Evolutionary conservation across 1,140 invertebrate species (phyloP).

Genomic region (Copidosoma floridanum): DNA sequence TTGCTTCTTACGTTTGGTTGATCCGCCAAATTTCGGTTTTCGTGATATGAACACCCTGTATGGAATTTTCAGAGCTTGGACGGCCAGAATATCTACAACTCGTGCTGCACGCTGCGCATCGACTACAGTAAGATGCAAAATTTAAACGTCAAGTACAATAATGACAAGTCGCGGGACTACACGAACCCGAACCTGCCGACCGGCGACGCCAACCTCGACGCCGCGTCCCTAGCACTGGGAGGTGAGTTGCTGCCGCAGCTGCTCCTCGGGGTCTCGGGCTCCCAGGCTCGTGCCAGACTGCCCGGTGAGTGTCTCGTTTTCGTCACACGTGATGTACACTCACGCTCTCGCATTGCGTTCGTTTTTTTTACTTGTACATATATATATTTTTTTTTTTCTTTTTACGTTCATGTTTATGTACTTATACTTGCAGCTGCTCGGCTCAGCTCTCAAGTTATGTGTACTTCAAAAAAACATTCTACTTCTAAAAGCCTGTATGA

Average conservation of each 20-base stretch:
- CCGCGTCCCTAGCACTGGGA: conserved; percentile 62
- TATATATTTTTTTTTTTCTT: no score
- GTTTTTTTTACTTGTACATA: no score
- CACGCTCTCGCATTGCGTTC: no score
- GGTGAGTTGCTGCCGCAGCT: conserved; percentile 66
- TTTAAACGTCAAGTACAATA: conserved; percentile 99
- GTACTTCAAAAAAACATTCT: no score
- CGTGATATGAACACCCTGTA: not conserved
- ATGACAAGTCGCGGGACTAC: conserved; percentile 98
- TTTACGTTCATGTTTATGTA: no score
- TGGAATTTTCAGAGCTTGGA: conserved; percentile 74
- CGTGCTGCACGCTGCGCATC: conserved; percentile 97
- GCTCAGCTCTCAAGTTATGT: no score
- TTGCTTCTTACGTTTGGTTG: no score
- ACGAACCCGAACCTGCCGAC: conserved; percentile 96
- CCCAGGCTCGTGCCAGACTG: conserved; percentile 58
- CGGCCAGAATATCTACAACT: conserved; percentile 98
- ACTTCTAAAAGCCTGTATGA: no score
- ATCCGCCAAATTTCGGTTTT: no score
- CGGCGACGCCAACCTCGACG: conserved; percentile 76
- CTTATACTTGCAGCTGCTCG: no score
- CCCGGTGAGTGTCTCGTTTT: conserved; percentile 48
- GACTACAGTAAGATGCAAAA: conserved; percentile 98
- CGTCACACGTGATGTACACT: no score
- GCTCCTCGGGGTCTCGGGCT: conserved; percentile 66